These are phyloP conservation scores for Apostichopus leukothele DNA, from an alignment of 53 echinoderm and acorn worm genomes.

Conservation along the genomic window DNA sequence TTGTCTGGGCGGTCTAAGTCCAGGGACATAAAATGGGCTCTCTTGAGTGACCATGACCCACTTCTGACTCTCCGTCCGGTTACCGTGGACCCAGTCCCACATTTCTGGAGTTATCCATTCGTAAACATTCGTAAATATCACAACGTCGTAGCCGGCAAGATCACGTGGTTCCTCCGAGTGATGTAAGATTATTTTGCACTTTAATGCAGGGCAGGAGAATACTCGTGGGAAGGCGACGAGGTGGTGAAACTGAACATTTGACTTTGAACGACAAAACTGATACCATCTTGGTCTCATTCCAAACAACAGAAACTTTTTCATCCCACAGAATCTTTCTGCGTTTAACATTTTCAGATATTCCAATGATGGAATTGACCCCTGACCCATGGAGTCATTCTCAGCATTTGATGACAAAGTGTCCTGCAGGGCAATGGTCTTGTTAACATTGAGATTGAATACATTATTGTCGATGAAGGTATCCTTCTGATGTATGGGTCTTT, in stretches of 20 bases:
- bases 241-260: not conserved
- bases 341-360: not conserved
- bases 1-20: slow-evolving; percentile 15
- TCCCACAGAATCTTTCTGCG: not conserved
- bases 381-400: not conserved
- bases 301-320: slow-evolving; percentile 40
- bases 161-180: slow-evolving; percentile 10
- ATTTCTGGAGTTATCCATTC: slow-evolving; percentile 26
- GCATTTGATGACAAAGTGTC: not conserved
- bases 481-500: not conserved
- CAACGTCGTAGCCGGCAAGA: slow-evolving; percentile 8
- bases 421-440: not conserved
- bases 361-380: not conserved
- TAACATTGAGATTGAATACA: not conserved
- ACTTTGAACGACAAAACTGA: slow-evolving; percentile 6
- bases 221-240: slow-evolving; percentile 11
- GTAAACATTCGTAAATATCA: slow-evolving; percentile 40
- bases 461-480: not conserved
- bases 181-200: slow-evolving; percentile 17
- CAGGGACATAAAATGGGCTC: slow-evolving; percentile 43
- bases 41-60: slow-evolving; percentile 49
- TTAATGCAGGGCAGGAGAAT: not conserved
- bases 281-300: slow-evolving; percentile 39
- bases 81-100: slow-evolving; percentile 31
- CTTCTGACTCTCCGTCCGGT: slow-evolving; percentile 14